phyloP scores from a whole-genome alignment of 1,140 invertebrate genomes.

The Matsumurasca onukii region DNA sequence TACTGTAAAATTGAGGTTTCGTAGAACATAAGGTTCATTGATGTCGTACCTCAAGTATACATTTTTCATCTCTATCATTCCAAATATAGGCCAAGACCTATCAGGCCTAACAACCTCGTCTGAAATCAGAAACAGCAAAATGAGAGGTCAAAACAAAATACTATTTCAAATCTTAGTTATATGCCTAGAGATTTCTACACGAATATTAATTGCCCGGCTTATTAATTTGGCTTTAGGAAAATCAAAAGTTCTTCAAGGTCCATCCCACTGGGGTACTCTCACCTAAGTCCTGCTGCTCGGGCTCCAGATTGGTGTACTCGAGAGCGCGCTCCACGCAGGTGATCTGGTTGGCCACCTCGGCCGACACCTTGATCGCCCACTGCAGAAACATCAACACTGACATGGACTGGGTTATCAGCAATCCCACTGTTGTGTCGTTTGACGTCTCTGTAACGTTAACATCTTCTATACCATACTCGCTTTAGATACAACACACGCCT shows the following conservation, averaged over 20 bases:
- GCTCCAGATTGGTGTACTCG: slow-evolving; percentile 67
- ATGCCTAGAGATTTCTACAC: neutral
- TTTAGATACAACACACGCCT: too few species aligned
- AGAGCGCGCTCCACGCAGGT: slow-evolving; percentile 76
- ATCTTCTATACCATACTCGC: too few species aligned
- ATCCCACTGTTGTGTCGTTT: slow-evolving; percentile 69
- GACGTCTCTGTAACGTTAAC: slow-evolving; percentile 41
- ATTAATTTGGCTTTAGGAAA: neutral
- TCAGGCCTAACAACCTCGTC: neutral
- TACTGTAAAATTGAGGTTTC: slow-evolving; percentile 52
- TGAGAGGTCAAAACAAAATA: neutral
- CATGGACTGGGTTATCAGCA: slow-evolving; percentile 84
- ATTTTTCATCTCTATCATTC: slow-evolving; percentile 59
- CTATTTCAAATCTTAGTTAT: neutral
- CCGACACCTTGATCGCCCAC: slow-evolving; percentile 78
- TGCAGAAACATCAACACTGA: slow-evolving; percentile 78
- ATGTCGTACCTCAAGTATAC: slow-evolving; percentile 66
- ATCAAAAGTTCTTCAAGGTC: neutral
- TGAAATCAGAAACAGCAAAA: neutral
- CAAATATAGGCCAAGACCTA: slow-evolving; percentile 47
- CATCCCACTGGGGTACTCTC: slow-evolving; percentile 10
- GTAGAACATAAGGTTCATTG: slow-evolving; percentile 64
- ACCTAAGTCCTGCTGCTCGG: slow-evolving; percentile 51
- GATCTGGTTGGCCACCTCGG: slow-evolving; percentile 71
- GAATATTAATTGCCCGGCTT: neutral